phyloP scores from a whole-genome alignment of 2,797 vertebrate species.

The Cottoperca gobio region DNA sequence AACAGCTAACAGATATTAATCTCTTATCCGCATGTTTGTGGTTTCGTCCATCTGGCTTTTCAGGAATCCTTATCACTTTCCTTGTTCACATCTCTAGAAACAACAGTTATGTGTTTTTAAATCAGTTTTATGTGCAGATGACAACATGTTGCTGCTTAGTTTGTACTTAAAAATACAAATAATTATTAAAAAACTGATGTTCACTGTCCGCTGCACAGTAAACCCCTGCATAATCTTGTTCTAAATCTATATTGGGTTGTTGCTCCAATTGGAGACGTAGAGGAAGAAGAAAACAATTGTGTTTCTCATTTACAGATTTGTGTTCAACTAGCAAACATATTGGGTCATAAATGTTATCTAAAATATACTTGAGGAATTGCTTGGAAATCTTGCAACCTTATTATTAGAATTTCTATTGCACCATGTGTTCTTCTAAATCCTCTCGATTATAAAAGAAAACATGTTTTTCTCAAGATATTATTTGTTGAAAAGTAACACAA shows the following conservation, averaged over 20 bases:
- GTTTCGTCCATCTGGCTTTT: conserved; percentile 58
- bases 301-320: conserved; percentile 68
- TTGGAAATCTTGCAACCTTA: conserved; percentile 59
- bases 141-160: conserved; percentile 69
- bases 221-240: conserved; percentile 78
- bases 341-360: conserved; percentile 54
- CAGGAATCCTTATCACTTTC: conserved; percentile 57
- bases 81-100: conserved; percentile 57
- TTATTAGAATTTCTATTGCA: conserved; percentile 56
- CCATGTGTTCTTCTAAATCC: conserved; percentile 73
- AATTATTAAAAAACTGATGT: conserved; percentile 72
- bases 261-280: conserved; percentile 62
- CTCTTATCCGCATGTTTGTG: conserved; percentile 45
- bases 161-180: conserved; percentile 67
- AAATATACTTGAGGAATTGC: conserved; percentile 67
- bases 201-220: conserved; percentile 53
- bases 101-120: conserved; percentile 66
- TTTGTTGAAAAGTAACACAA: conserved; percentile 69
- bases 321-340: conserved; percentile 62
- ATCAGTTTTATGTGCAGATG: conserved; percentile 56
- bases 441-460: conserved; percentile 72
- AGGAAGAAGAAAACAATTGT: conserved; percentile 75
- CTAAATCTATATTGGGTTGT: conserved; percentile 70
- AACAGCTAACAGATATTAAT: conserved; percentile 37
- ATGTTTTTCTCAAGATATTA: conserved; percentile 73